Evolutionary conservation across 2,888 invertebrate species (phyloP).

Genomic region (Lasioglossum villosulum): DNA sequence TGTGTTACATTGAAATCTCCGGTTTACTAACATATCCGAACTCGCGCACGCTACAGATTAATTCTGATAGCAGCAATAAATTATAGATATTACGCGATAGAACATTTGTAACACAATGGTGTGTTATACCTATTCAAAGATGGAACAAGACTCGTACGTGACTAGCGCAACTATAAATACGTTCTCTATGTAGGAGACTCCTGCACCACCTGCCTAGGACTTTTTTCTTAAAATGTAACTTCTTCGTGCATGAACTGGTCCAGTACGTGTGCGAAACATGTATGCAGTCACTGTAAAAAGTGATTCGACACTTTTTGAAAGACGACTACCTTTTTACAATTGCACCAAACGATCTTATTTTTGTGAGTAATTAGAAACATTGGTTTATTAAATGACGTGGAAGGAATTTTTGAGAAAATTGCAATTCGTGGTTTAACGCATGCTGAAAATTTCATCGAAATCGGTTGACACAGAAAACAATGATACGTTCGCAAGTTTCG

Average conservation of each 20-base stretch:
- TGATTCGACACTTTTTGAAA: too few relatives aligned
- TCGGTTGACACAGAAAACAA: too few relatives aligned
- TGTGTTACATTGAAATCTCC: background rate
- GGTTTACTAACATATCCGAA: background rate
- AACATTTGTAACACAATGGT: conserved; percentile 22
- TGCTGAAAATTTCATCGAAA: too few relatives aligned
- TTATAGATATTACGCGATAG: background rate
- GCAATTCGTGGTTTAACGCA: too few relatives aligned
- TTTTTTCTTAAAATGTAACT: conserved; percentile 29
- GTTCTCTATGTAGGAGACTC: conserved; percentile 60
- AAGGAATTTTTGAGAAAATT: too few relatives aligned
- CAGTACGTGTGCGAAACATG: background rate
- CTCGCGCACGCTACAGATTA: background rate
- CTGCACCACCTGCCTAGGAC: conserved; percentile 22
- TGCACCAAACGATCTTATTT: too few relatives aligned
- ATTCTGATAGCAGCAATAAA: conserved; percentile 5
- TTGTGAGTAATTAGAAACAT: too few relatives aligned
- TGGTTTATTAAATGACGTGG: too few relatives aligned
- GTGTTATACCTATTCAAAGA: conserved; percentile 36
- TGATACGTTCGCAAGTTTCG: too few relatives aligned
- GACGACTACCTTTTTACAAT: too few relatives aligned
- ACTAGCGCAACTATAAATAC: conserved; percentile 68
- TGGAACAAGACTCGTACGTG: conserved; percentile 54
- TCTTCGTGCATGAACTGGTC: conserved; percentile 29
- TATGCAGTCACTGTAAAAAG: background rate